phyloP scores from a whole-genome alignment of 2,113 vertebrate species.

The Syngnathus floridae region DNA sequence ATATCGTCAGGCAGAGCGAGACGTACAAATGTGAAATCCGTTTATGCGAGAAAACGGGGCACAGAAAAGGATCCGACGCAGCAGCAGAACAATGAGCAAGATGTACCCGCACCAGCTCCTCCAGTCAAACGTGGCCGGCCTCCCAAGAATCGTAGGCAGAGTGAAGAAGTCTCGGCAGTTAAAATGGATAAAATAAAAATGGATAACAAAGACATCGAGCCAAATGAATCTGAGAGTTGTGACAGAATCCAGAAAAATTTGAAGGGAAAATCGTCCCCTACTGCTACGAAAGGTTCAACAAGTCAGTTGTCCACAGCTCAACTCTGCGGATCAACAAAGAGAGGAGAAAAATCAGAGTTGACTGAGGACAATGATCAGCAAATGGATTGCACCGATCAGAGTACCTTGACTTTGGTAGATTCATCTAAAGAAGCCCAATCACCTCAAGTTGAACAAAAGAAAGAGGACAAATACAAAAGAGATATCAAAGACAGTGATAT shows the following conservation, averaged over 20 bases:
- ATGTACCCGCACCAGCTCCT: constrained; percentile 64
- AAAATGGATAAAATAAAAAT: constrained; percentile 72
- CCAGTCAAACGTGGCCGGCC: constrained; percentile 79
- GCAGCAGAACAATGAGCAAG: constrained; percentile 61
- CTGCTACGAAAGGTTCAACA: constrained; percentile 67
- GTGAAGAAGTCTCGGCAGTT: constrained; percentile 72
- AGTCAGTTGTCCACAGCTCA: constrained; percentile 56
- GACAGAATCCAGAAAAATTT: constrained; percentile 66
- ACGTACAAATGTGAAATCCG: constrained; percentile 87
- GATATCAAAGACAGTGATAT: constrained; percentile 52
- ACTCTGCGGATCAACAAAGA: constrained; percentile 65
- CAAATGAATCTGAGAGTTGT: constrained; percentile 74
- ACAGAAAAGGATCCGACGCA: constrained; percentile 71
- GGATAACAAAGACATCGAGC: constrained; percentile 77
- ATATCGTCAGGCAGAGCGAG: constrained; percentile 79
- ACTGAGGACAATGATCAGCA: constrained; percentile 58
- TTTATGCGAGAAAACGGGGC: constrained; percentile 86
- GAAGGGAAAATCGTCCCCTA: constrained; percentile 65
- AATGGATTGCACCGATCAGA: constrained; percentile 60
- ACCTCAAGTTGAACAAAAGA: constrained; percentile 62
- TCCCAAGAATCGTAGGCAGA: constrained; percentile 80
- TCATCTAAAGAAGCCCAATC: constrained; percentile 46
- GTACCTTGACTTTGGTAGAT: constrained; percentile 41
- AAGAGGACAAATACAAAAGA: constrained; percentile 57
- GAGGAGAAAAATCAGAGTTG: constrained; percentile 74